Evolutionary conservation across 2,888 invertebrate species (phyloP), one percentile per base, ranked within the genome.

Genomic region (Diadromus collaris): DNA sequence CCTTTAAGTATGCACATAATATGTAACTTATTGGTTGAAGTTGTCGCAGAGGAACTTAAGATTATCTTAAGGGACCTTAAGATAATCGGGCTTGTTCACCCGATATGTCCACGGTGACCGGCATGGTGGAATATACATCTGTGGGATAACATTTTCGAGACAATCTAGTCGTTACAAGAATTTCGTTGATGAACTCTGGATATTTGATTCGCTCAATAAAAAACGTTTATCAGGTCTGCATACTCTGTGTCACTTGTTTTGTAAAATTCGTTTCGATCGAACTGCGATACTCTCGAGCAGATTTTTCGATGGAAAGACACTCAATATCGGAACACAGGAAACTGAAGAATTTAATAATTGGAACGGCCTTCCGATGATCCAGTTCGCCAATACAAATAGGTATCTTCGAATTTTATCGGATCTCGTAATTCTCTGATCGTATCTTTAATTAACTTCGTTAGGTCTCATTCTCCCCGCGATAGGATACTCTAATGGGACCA

Each of bases 51-150:
- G n/a, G n/a, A n/a, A n/a, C n/a, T n/a, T n/a, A n/a, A n/a, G n/a
- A n/a, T n/a, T n/a, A n/a, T n/a, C n/a, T n/a, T 19, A 71, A 61
- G 65, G 13, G 44, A 27, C 51, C 54, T 67, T 76, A 61, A 61
- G 71, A 71, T 67, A 51, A 67, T 51, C 54, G 67, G 32, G 51
- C 60, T 21, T 29, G 51, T 68, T 67, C 44, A 21, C 19, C n/a
- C 38, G 38, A 38, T 38, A 29, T 58, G n/a, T n/a, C n/a, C 38
- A n/a, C 32, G 48, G 24, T 48, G 29, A 29, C 38, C 16, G 44
- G 44, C 13, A 38, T 29, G 21, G 3, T 65, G 19, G 34, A 13
- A 64, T 21, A 48, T 38, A 41, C 27, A 58, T 13, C n/a, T 29
- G n/a, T 5, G 19, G n/a, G 24, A 24, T 13, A 4, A 6, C 16